Conservation (phyloP, 2,797 vertebrate species). For the Microctenopoma lineatum region DNA sequence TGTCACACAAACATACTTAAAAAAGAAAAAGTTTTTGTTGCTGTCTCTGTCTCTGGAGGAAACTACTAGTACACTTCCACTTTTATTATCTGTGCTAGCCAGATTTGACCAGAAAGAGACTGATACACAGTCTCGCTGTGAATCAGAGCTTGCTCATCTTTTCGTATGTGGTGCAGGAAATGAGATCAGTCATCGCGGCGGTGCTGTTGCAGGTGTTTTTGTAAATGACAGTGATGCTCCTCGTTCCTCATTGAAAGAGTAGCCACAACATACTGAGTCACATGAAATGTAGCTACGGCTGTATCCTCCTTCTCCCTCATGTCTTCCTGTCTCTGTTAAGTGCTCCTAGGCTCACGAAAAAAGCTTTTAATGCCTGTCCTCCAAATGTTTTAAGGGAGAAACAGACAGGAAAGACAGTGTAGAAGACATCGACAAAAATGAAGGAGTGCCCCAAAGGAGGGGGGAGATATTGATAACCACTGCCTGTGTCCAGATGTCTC, state of each 20-base stretch:
- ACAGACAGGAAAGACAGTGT: no score
- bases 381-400: background rate
- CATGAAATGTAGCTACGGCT: slow-evolving; percentile 2
- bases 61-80: no score
- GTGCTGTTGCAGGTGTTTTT: slow-evolving; percentile 2
- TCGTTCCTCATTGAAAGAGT: slow-evolving; percentile 1
- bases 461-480: no score
- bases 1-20: no score
- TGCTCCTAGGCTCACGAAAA: slow-evolving; percentile 19
- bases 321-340: background rate
- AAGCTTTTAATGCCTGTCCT: slow-evolving; percentile 14
- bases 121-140: background rate
- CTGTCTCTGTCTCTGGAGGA: no score
- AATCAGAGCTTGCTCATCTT: slow-evolving; percentile 2
- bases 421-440: no score
- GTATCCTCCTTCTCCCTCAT: background rate
- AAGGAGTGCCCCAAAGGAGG: no score
- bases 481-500: no score
- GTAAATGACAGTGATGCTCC: slow-evolving; percentile 6
- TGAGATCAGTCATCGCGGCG: background rate
- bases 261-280: slow-evolving; percentile 24
- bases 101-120: background rate
- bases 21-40: no score
- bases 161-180: background rate
- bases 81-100: no score